Evolutionary conservation across 1,140 invertebrate genomes (phyloP).

Genomic region (Pseudomyrmex concolor): DNA sequence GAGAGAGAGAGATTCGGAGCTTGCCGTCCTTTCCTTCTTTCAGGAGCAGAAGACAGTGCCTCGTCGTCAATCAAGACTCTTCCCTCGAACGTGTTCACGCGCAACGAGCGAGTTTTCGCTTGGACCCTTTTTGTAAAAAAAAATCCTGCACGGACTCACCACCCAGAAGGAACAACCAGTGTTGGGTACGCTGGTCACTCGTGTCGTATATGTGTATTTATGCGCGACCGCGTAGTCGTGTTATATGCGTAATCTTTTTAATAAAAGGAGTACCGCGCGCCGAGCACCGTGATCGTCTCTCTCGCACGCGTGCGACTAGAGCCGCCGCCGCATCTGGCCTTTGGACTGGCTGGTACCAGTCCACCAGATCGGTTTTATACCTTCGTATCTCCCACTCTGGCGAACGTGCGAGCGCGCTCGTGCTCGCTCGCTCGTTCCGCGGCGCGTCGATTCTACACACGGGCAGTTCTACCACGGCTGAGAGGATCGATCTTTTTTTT

Average conservation of each 20-base stretch:
- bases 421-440: slow-evolving; percentile 31
- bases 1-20: slow-evolving; percentile 20
- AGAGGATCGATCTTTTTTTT: slow-evolving; percentile 68
- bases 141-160: slow-evolving; percentile 83
- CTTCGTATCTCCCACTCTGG: slow-evolving; percentile 84
- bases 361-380: slow-evolving; percentile 83
- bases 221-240: not conserved
- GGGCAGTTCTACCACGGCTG: slow-evolving; percentile 62
- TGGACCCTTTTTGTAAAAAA: slow-evolving; percentile 33
- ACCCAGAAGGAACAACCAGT: slow-evolving; percentile 2
- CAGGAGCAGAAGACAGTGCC: slow-evolving; percentile 56
- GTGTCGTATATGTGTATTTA: not conserved
- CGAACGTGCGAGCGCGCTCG: slow-evolving; percentile 42
- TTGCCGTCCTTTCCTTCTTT: slow-evolving; percentile 61
- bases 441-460: slow-evolving; percentile 66
- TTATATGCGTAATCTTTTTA: not conserved
- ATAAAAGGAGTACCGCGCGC: slow-evolving; percentile 76
- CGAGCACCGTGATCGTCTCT: slow-evolving; percentile 80
- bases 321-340: slow-evolving; percentile 82
- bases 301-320: slow-evolving; percentile 84
- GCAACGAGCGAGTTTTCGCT: not conserved
- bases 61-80: not conserved
- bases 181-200: slow-evolving; percentile 20
- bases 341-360: slow-evolving; percentile 81
- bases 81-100: not conserved